Evolutionary conservation across 1,140 invertebrate genomes (phyloP), one percentile per base, ranked within the genome.

Genomic region (Adelges cooleyi): DNA sequence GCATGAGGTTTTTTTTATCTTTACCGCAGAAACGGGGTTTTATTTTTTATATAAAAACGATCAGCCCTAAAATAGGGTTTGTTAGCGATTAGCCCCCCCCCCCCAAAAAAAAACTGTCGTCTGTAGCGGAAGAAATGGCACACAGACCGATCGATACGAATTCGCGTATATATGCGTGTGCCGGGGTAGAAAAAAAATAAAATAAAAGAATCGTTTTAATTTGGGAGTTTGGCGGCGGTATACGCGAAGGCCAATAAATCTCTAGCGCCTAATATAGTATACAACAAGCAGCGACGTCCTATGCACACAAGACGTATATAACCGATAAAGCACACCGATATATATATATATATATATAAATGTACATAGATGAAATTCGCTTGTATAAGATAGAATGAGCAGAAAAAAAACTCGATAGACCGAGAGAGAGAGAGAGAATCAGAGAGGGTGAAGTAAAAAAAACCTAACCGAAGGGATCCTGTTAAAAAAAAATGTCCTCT

Each of bases 401-500:
- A n/a, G n/a, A 33, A 2, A 18, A 9, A 29, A 17, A 18, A 13
- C 17, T 1, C 20, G 23, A 15, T 9, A n/a, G 49, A 29, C 11
- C 3, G 6, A 36, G 8, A 18, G 20, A 23, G 15, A 22, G 15
- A 54, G 29, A 54, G 1, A 15, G 20, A 56, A n/a, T 3, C 20
- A 10, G 38, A 13, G 36, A 56, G 38, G 5, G 36, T 23, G 36
- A 59, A 1, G n/a, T 17, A 27, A 22, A 54, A 5, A n/a, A 62
- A 62, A 62, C 29, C n/a, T n/a, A 62, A 48, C 56, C 42, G 56
- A 62, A 62, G 56, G 56, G 56, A 62, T 62, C 40, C 42, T n/a
- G 56, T 62, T 62, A 62, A 29, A 62, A 62, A 53, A 53, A 59
- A 62, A 62, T 46, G 56, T 62, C 56, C 56, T 62, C 56, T 40